Conservation (phyloP, 1,140 invertebrate species). For the Anastrepha ludens region DNA sequence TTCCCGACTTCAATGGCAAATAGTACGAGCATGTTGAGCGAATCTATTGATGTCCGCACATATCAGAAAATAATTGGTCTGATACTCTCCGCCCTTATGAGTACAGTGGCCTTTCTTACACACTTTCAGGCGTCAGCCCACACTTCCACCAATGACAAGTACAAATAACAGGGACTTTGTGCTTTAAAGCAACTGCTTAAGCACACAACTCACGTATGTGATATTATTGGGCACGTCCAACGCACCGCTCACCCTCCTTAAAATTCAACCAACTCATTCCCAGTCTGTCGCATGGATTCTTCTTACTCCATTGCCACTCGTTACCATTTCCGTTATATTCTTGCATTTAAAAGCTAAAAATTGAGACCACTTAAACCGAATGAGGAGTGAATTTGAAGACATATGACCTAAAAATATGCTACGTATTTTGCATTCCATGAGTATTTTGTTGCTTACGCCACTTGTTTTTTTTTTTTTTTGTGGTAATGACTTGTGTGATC, state of each 20-base stretch:
- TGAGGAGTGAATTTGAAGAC: not conserved
- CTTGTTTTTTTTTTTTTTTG: slow-evolving; percentile 19
- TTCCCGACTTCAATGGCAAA: not conserved
- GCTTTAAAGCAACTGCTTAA: slow-evolving; percentile 58
- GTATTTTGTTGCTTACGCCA: slow-evolving; percentile 4
- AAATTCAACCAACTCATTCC: not conserved
- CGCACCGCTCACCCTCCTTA: not conserved
- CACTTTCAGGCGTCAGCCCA: not conserved
- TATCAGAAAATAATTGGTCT: not conserved
- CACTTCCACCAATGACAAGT: not conserved
- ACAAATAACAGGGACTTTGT: not conserved
- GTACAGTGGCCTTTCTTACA: not conserved
- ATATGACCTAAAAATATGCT: slow-evolving; percentile 20
- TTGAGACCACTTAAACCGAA: not conserved
- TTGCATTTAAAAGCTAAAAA: not conserved
- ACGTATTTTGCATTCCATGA: not conserved
- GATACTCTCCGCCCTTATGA: not conserved
- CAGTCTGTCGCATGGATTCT: not conserved
- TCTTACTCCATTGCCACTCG: not conserved
- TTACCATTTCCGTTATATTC: not conserved
- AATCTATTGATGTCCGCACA: not conserved
- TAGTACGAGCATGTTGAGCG: not conserved
- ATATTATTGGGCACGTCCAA: slow-evolving; percentile 66
- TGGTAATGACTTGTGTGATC: slow-evolving; percentile 1
- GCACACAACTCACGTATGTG: slow-evolving; percentile 69